A percentile compares a stretch with the other conserved stretches of the same genome.
phyloP scores from a whole-genome alignment of 2,888 invertebrate species.

The Prostheceraeus crozeri region DNA sequence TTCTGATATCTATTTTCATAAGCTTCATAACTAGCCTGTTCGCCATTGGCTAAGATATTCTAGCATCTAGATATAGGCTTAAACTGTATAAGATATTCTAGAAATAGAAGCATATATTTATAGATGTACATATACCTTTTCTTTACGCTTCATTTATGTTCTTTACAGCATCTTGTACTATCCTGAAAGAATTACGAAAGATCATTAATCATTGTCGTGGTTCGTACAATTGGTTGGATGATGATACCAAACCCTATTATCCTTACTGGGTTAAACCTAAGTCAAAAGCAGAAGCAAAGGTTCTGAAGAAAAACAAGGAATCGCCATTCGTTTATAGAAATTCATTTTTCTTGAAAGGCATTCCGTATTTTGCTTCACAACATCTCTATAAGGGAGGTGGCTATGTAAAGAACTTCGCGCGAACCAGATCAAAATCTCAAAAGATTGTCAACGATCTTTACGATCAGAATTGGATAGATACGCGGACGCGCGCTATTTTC shows the following conservation, averaged over 20 bases:
- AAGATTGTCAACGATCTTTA: constrained; percentile 51
- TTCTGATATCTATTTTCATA: too few species aligned
- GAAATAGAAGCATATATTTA: too few species aligned
- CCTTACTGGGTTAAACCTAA: constrained; percentile 46
- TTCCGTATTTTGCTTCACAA: constrained; percentile 42
- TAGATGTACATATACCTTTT: too few species aligned
- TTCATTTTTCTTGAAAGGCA: constrained; percentile 36
- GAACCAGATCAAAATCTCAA: constrained; percentile 47
- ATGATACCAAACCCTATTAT: constrained; percentile 51
- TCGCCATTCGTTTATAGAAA: constrained; percentile 14
- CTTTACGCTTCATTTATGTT: too few species aligned
- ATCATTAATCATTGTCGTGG: constrained; percentile 51
- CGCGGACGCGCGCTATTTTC: constrained; percentile 58
- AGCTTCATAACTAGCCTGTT: too few species aligned
- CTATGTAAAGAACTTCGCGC: constrained; percentile 49
- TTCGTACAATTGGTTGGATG: constrained; percentile 53
- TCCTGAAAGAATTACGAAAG: constrained; percentile 44
- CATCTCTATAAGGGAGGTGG: constrained; percentile 49
- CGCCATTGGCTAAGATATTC: too few species aligned
- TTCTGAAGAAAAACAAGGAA: not conserved
- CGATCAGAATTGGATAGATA: constrained; percentile 57
- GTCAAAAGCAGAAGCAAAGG: not conserved
- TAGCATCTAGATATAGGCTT: too few species aligned
- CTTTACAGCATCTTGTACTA: constrained; percentile 49
- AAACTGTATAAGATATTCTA: too few species aligned